phyloP scores from a whole-genome alignment of 2,888 invertebrate genomes.

The Cyclophora albipunctata region DNA sequence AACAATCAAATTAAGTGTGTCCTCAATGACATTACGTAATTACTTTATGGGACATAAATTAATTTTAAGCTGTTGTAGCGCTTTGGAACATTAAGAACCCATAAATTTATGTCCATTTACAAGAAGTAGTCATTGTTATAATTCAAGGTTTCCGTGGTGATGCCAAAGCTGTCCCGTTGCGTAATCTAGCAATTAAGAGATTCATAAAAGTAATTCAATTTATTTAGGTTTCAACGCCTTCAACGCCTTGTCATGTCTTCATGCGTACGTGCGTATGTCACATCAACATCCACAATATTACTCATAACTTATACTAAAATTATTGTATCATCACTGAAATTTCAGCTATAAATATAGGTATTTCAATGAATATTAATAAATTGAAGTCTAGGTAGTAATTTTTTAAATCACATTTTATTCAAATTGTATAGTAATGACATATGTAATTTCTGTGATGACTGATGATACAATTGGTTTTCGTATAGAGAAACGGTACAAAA shows the following conservation, averaged over 20 bases:
- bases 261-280: background rate
- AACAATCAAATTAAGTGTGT: conserved; percentile 15
- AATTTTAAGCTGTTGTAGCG: conserved; percentile 39
- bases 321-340: no score
- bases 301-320: background rate
- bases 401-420: no score
- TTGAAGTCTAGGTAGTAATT: no score
- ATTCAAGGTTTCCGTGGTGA: conserved; percentile 26
- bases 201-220: background rate
- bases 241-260: no score
- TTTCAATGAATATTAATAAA: no score
- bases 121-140: conserved; percentile 34
- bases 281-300: background rate
- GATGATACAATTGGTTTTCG: no score
- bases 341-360: no score
- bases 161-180: conserved; percentile 13
- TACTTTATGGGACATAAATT: conserved; percentile 54
- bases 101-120: conserved; percentile 60
- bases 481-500: no score
- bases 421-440: no score
- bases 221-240: background rate
- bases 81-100: conserved; percentile 25
- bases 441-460: no score
- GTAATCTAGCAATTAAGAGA: conserved; percentile 8
- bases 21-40: conserved; percentile 26